Base-by-base conservation (phyloP, 2,888 invertebrate species). In the Phragmatobia fuliginosa region DNA sequence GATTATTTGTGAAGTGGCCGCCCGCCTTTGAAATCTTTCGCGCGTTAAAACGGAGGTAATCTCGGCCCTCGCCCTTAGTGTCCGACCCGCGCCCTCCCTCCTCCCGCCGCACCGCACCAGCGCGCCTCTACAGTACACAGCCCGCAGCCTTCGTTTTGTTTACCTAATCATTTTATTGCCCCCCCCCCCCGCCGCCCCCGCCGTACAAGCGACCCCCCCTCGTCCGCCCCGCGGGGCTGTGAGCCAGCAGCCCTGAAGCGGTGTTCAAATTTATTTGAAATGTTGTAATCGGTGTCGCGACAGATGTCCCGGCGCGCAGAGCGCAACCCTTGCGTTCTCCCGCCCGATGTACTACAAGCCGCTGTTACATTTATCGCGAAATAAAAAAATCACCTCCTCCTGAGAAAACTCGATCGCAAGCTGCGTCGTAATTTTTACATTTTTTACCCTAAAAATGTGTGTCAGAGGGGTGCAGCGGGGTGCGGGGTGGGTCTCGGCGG, bases 21-120 rank as follows among this genome's bases (percentile, higher is more conserved):
- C 86, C 83, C 88, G 91, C 92, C 93, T 94, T 94, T 94, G 91
- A 94, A 94, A 93, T 91, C 92, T 92, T 92, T 94, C 92, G 91
- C 92, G 94, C 94, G 94, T 93, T 94, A 94, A 94, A 94, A 94
- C 90, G 94, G 91, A 94, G 94, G 93, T 92, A 93, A 92, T 94
- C 93, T 91, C 89, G 85, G 85, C 88, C 82, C 87, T 78, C 85
- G 72, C 80, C 85, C 79, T 66, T 83, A 71, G 67, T 75, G 77
- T 76, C 73, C 45, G 45, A 45, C 21, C 67, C 70, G 77, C 60
- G 41, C 81, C n/a, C n/a, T 3, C 66, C 72, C 62, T 33, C 78
- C 52, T 38, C 77, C 63, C 75, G 52, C 78, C 77, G 52, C 49
- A 77, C 62, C 76, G 61, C 78, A 68, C 71, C 83, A 66, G 68